Evolutionary conservation across 2,113 vertebrate genomes (phyloP), one percentile per base, ranked within the genome.

Genomic region (Pseudonaja textilis): DNA sequence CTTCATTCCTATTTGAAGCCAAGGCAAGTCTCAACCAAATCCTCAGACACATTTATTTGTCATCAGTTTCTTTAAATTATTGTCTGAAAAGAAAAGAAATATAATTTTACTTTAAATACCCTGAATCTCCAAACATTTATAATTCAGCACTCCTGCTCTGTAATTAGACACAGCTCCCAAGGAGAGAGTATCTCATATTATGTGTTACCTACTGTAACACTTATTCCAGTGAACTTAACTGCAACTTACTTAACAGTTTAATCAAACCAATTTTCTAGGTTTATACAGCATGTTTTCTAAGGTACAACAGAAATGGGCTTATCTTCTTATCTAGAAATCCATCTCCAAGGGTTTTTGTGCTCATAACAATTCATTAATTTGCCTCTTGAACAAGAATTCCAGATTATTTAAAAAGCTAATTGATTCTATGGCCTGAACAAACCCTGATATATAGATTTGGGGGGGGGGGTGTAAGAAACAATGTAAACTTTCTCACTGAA

Each of bases 1-100:
- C 42, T 69, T 42, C 74, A 64, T 14, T 87, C 47, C 81, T 86
- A 20, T 54, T 54, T 42, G 39, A 50, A 50, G 29, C 8, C 14
- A 87, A 69, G 11, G 42, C 34, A 6, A 6, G 20, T 50, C 74
- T 54, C 81, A 87, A 22, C 91, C 88, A 92, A 89, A 25, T 20
- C 57, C 29, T 14, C 34, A 56, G 14, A 23, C 7, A 56, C 16
- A 54, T 18, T 69, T 74, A 42, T 50, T 88, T 47, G 50, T 69
- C 93, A 90, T 93, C 34, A 69, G 3, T 23, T 91, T 81, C 23
- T 39, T 6, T 1, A 11, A 85, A 92, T 26, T 34, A 22, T 57
- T 61, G 69, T 87, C 91, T 92, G 88, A 90, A 74, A 90, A 90
- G 23, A 64, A 54, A 61, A 91, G 87, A 92, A 90, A 93, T 42